These are phyloP conservation scores for Sarcophaga subvicina DNA, from an alignment of 2,888 invertebrate species.

Conservation along the genomic window DNA sequence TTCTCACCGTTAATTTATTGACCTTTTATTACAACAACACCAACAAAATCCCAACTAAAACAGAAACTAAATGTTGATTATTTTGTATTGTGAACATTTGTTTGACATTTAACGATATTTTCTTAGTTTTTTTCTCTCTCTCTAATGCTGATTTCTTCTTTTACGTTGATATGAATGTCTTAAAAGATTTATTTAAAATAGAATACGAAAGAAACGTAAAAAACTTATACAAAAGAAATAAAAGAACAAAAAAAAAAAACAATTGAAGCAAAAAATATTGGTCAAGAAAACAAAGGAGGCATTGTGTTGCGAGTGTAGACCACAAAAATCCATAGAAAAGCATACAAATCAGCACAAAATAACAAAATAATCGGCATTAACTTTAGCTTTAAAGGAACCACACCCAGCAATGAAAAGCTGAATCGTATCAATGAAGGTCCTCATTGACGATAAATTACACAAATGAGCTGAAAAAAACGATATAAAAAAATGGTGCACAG, in stretches of 20 bases:
- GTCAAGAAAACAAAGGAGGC: conserved; percentile 39
- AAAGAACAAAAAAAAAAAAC: not conserved
- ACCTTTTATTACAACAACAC: conserved; percentile 26
- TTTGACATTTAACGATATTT: conserved; percentile 55
- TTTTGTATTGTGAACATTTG: conserved; percentile 19
- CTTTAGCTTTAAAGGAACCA: conserved; percentile 40
- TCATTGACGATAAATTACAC: conserved; percentile 39
- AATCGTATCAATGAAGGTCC: conserved; percentile 48
- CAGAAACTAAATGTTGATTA: not conserved
- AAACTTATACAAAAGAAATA: not conserved
- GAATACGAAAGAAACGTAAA: not conserved
- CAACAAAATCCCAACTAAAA: not conserved
- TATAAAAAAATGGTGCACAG: not conserved
- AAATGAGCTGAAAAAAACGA: not conserved
- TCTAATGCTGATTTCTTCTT: not conserved
- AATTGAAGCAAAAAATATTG: not conserved
- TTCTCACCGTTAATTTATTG: conserved; percentile 43
- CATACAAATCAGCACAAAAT: not conserved
- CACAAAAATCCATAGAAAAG: not conserved
- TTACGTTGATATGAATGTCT: not conserved
- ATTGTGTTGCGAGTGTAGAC: conserved; percentile 1
- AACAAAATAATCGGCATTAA: not conserved
- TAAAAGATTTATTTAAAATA: conserved; percentile 26
- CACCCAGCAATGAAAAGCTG: conserved; percentile 54
- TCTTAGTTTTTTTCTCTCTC: not conserved